Percentiles rank a stretch among this genome's conserved stretches.
Conservation (phyloP, 2,113 vertebrate species). For the Cavia aperea region DNA sequence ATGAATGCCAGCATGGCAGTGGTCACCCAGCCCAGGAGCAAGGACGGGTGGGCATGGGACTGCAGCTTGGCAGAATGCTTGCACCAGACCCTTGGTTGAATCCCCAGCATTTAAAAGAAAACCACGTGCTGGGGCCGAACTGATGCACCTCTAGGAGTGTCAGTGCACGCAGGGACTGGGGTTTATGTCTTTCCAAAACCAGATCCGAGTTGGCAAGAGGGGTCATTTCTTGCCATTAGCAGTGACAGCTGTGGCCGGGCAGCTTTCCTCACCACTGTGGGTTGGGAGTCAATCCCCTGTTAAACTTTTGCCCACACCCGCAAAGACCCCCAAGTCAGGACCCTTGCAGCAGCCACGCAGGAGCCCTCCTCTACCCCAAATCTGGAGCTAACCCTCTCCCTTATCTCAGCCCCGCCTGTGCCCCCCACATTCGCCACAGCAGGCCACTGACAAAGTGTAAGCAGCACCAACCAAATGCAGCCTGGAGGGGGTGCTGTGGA, state of each 20-base stretch:
- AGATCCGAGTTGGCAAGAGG: background rate
- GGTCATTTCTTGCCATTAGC: background rate
- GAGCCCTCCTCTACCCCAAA: rapidly evolving
- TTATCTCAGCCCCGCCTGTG: background rate
- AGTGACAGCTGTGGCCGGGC: rapidly evolving
- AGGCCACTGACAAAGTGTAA: rapidly evolving
- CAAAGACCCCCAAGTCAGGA: background rate
- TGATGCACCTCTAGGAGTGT: background rate
- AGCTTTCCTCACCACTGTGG: background rate
- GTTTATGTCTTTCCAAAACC: background rate
- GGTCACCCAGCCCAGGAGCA: too few relatives aligned
- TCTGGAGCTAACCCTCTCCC: background rate
- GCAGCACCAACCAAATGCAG: too few relatives aligned
- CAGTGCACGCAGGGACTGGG: background rate
- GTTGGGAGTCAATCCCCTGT: background rate
- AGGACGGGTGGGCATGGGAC: rapidly evolving
- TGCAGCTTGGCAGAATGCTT: background rate
- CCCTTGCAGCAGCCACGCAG: rapidly evolving
- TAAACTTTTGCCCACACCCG: rapidly evolving
- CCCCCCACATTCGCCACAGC: background rate
- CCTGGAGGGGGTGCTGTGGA: rapidly evolving
- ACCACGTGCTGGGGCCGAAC: too few relatives aligned
- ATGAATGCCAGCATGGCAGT: background rate
- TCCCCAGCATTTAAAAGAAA: too few relatives aligned
- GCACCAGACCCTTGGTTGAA: background rate